Conservation (phyloP, 2,888 invertebrate species). For the Spilosoma lubricipeda region DNA sequence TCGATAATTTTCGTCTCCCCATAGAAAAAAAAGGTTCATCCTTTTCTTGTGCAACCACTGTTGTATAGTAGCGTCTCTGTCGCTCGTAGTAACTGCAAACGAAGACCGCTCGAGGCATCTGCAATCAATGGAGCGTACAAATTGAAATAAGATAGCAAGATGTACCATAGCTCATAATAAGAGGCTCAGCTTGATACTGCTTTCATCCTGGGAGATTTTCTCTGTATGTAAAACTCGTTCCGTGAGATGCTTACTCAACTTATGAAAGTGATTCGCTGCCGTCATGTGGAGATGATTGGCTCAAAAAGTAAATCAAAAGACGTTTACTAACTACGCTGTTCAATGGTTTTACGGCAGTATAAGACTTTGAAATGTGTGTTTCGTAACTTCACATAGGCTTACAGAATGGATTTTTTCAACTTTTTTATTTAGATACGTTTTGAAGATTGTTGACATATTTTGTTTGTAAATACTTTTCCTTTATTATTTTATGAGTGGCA, state of each 20-base stretch:
- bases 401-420: conserved; percentile 2
- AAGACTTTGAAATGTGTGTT: conserved; percentile 24
- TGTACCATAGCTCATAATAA: conserved; percentile 78
- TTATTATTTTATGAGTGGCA: neutral
- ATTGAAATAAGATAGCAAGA: conserved; percentile 84
- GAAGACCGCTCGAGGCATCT: conserved; percentile 79
- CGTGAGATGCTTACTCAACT: conserved; percentile 46
- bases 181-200: conserved; percentile 55
- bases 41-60: conserved; percentile 54
- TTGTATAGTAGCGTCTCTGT: conserved; percentile 61
- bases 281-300: conserved; percentile 54
- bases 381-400: conserved; percentile 8
- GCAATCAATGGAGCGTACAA: conserved; percentile 85
- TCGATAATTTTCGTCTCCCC: conserved; percentile 79
- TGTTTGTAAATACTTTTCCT: neutral
- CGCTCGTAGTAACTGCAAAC: conserved; percentile 72
- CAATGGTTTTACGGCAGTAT: conserved; percentile 12
- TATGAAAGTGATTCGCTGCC: conserved; percentile 47
- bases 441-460: neutral
- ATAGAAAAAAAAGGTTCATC: conserved; percentile 72
- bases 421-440: conserved; percentile 6
- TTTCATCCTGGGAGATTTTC: conserved; percentile 55
- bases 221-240: conserved; percentile 64
- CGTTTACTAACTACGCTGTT: conserved; percentile 42
- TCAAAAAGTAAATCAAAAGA: conserved; percentile 58